These are phyloP conservation scores for Aptenodytes forsteri DNA, from an alignment of 2,113 vertebrate species.

Conservation along the genomic window DNA sequence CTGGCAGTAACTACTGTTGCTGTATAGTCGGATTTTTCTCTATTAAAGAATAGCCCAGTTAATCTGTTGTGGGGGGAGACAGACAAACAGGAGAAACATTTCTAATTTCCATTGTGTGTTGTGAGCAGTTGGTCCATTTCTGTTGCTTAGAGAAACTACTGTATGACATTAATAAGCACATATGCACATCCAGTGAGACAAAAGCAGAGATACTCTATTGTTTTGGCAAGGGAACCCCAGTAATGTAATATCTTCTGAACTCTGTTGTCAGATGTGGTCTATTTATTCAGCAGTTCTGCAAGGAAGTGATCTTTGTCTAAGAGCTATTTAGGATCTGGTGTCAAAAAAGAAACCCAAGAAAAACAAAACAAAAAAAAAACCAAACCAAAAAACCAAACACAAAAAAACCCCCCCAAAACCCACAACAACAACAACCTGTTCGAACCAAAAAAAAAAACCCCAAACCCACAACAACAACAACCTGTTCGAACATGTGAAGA, in stretches of 20 bases:
- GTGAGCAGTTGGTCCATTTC: not conserved
- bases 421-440: not conserved
- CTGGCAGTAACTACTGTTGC: not conserved
- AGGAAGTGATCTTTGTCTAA: not conserved
- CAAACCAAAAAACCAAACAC: not conserved
- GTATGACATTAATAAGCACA: not conserved
- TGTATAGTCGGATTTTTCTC: not conserved
- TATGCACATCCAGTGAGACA: not conserved
- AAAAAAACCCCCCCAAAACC: not conserved
- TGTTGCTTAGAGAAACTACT: not conserved
- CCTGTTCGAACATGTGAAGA: not conserved
- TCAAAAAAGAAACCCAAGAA: not conserved
- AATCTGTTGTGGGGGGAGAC: not conserved
- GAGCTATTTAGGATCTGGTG: not conserved
- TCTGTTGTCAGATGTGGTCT: not conserved
- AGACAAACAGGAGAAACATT: not conserved
- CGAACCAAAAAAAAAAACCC: too few species aligned
- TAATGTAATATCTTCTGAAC: not conserved
- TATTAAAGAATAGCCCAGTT: not conserved
- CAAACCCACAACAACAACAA: not conserved
- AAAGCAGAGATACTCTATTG: not conserved
- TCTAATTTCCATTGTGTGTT: not conserved
- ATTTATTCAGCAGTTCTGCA: not conserved
- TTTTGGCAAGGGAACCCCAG: not conserved
- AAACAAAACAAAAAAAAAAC: not conserved